Evolutionary conservation across 2,888 invertebrate species (phyloP).

Genomic region (Tridacna crocea): DNA sequence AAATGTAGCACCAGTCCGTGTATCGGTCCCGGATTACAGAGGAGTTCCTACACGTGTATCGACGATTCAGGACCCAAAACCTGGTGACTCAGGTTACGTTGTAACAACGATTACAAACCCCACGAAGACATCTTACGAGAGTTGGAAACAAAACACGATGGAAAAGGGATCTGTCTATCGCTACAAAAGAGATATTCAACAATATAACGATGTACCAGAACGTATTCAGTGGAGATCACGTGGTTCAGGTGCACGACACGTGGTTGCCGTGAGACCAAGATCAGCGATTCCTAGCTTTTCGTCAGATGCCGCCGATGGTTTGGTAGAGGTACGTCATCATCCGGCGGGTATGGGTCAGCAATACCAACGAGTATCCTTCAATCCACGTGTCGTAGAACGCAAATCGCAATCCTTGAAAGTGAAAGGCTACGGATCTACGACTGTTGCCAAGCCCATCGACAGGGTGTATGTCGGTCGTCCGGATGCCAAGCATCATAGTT

Average conservation of each 20-base stretch:
- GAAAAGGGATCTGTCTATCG: slow-evolving; percentile 34
- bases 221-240: slow-evolving; percentile 58
- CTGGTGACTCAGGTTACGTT: slow-evolving; percentile 29
- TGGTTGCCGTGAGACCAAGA: slow-evolving; percentile 42
- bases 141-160: slow-evolving; percentile 55
- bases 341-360: slow-evolving; percentile 30
- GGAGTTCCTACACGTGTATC: slow-evolving; percentile 31
- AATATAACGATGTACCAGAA: slow-evolving; percentile 44
- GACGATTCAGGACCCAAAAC: neutral
- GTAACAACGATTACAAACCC: slow-evolving; percentile 4
- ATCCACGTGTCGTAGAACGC: slow-evolving; percentile 43
- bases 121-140: slow-evolving; percentile 53
- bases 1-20: slow-evolving; percentile 38
- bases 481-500: slow-evolving; percentile 50
- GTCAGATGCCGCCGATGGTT: slow-evolving; percentile 26
- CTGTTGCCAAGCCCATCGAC: slow-evolving; percentile 53
- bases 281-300: slow-evolving; percentile 50
- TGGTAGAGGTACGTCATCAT: slow-evolving; percentile 54
- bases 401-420: slow-evolving; percentile 49
- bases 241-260: slow-evolving; percentile 31
- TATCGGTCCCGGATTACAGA: slow-evolving; percentile 58
- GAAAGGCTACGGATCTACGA: slow-evolving; percentile 36
- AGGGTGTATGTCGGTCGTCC: slow-evolving; percentile 50
- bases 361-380: slow-evolving; percentile 44
- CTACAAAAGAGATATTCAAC: slow-evolving; percentile 15